phyloP scores from a whole-genome alignment of 2,113 vertebrate genomes.

The Anhinga rufa region DNA sequence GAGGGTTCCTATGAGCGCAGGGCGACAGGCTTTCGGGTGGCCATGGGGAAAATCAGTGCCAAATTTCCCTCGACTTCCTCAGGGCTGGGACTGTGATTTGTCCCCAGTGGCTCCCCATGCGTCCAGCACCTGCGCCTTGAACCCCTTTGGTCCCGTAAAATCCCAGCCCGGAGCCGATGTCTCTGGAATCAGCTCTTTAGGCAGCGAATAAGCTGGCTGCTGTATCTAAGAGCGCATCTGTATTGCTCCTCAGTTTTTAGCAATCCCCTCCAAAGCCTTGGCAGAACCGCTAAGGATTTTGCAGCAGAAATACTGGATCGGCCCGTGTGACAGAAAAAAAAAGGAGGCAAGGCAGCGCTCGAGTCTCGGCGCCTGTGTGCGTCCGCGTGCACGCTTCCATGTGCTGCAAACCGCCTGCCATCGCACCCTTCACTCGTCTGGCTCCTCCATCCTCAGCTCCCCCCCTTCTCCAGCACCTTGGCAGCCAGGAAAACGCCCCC shows the following conservation, averaged over 20 bases:
- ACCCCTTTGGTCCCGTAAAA: too few species aligned
- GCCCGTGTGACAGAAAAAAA: fast-evolving
- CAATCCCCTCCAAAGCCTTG: background rate
- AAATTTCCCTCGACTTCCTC: background rate
- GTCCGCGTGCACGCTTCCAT: background rate
- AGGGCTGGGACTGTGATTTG: background rate
- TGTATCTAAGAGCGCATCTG: background rate
- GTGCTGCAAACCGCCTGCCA: background rate
- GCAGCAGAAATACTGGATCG: background rate
- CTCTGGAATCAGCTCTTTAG: background rate
- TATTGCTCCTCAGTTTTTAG: background rate
- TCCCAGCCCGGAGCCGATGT: fast-evolving
- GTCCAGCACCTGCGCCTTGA: background rate
- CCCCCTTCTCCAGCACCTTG: background rate
- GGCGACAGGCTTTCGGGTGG: background rate
- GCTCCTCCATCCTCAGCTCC: background rate
- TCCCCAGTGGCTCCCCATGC: background rate
- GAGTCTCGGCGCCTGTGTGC: background rate
- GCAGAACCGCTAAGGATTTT: background rate
- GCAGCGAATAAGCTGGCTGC: background rate
- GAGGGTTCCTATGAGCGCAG: fast-evolving
- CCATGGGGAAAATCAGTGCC: fast-evolving
- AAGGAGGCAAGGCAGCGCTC: background rate
- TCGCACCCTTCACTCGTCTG: background rate
- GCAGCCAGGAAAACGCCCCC: background rate